Evolutionary conservation across 2,113 vertebrate species (phyloP).

Genomic region (Sorex araneus): DNA sequence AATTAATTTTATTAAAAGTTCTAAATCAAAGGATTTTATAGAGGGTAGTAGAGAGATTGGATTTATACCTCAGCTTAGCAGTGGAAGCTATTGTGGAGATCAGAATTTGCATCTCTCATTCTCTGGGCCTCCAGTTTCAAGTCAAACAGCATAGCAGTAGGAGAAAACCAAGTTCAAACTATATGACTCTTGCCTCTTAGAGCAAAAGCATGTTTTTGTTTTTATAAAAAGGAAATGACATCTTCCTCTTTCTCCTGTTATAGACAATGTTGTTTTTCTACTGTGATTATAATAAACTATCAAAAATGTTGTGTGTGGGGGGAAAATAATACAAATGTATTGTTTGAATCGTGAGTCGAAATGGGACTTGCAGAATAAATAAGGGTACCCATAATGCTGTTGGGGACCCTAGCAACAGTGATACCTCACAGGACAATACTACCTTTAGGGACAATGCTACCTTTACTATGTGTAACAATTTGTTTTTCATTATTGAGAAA

Average conservation of each 20-base stretch:
- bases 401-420: background rate
- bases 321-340: background rate
- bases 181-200: background rate
- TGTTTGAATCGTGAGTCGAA: background rate
- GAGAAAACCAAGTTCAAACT: background rate
- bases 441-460: no score
- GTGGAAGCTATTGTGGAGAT: background rate
- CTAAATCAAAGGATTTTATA: background rate
- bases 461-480: background rate
- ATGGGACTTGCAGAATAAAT: background rate
- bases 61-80: background rate
- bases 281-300: background rate
- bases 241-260: background rate
- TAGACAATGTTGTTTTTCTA: background rate
- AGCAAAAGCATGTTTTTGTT: constrained; percentile 10
- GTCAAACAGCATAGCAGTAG: background rate
- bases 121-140: background rate
- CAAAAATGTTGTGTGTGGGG: background rate
- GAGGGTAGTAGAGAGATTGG: background rate
- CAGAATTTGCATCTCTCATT: background rate
- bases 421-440: no score
- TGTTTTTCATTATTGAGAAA: background rate
- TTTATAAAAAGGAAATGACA: background rate
- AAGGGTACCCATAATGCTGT: background rate
- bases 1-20: no score